Conservation (phyloP, 1,140 invertebrate genomes). For the Planococcus citri region DNA sequence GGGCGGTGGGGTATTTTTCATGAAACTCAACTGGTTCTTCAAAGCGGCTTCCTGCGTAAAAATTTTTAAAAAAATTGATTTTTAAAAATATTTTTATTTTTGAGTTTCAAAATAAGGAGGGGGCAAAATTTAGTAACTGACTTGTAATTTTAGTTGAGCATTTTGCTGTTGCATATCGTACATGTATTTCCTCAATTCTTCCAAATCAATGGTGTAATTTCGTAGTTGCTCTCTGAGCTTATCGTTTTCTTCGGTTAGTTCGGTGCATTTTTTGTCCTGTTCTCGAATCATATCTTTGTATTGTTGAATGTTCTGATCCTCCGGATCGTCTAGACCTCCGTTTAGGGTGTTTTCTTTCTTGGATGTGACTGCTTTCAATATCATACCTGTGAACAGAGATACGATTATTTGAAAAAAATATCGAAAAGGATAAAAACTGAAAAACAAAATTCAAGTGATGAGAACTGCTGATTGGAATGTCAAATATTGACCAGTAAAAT, state of each 20-base stretch:
- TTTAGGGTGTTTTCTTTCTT: slow-evolving; percentile 29
- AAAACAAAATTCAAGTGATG: too few relatives aligned
- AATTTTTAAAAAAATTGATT: too few relatives aligned
- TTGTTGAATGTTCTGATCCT: slow-evolving; percentile 50
- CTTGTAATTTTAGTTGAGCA: slow-evolving; percentile 23
- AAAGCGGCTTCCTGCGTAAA: slow-evolving; percentile 20
- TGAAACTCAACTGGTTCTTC: neutral
- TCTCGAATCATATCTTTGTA: slow-evolving; percentile 85
- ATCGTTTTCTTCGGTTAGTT: slow-evolving; percentile 23
- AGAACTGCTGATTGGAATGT: too few relatives aligned
- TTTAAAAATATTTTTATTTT: too few relatives aligned
- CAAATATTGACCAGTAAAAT: too few relatives aligned
- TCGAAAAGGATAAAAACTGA: too few relatives aligned
- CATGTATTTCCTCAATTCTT: slow-evolving; percentile 22
- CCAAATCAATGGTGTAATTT: neutral
- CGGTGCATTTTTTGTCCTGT: slow-evolving; percentile 56
- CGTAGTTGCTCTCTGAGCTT: slow-evolving; percentile 20
- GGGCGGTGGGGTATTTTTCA: too few relatives aligned
- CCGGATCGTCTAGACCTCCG: slow-evolving; percentile 31
- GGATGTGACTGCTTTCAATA: slow-evolving; percentile 45
- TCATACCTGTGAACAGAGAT: slow-evolving; percentile 33
- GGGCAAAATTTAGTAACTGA: too few relatives aligned
- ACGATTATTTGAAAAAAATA: too few relatives aligned
- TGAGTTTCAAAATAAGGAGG: too few relatives aligned
- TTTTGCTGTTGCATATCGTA: slow-evolving; percentile 25